Conservation (phyloP, 37 sponge, comb jelly and placozoan genomes). For the Haliclona indistincta region DNA sequence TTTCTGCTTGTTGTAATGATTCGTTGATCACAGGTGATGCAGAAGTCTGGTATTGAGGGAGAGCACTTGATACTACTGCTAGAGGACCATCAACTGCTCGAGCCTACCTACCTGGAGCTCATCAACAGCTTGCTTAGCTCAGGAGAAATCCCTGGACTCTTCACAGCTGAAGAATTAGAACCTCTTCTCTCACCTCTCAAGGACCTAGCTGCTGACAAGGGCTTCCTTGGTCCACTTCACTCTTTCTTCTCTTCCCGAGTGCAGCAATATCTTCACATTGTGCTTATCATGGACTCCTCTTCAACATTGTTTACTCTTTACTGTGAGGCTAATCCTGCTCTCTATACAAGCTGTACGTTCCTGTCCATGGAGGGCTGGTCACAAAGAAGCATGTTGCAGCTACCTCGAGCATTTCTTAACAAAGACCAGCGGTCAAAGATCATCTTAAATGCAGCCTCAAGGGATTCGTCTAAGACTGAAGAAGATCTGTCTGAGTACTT, state of each 20-base stretch:
- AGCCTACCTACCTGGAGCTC: conserved; percentile 81
- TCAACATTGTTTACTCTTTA: conserved; percentile 49
- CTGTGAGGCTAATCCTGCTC: conserved; percentile 94
- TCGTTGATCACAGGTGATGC: conserved; percentile 62
- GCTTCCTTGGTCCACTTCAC: conserved; percentile 66
- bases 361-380: conserved; percentile 93
- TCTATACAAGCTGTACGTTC: conserved; percentile 88
- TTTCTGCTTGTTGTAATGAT: too few species aligned
- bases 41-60: conserved; percentile 81
- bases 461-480: conserved; percentile 1
- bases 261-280: conserved; percentile 86
- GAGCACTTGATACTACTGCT: conserved; percentile 80
- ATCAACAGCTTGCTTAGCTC: conserved; percentile 94
- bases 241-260: conserved; percentile 80
- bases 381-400: conserved; percentile 65
- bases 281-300: conserved; percentile 88
- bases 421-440: background rate
- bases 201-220: conserved; percentile 81
- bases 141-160: conserved; percentile 94
- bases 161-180: conserved; percentile 88
- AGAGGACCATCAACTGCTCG: conserved; percentile 94
- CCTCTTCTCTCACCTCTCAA: conserved; percentile 78
- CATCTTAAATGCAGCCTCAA: conserved; percentile 1
- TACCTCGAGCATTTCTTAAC: conserved; percentile 65
- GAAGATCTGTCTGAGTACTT: conserved; percentile 41